A percentile compares a stretch with the other conserved stretches of the same genome.
phyloP scores from a whole-genome alignment of 1,140 invertebrate genomes.

The Hycleus cichorii region DNA sequence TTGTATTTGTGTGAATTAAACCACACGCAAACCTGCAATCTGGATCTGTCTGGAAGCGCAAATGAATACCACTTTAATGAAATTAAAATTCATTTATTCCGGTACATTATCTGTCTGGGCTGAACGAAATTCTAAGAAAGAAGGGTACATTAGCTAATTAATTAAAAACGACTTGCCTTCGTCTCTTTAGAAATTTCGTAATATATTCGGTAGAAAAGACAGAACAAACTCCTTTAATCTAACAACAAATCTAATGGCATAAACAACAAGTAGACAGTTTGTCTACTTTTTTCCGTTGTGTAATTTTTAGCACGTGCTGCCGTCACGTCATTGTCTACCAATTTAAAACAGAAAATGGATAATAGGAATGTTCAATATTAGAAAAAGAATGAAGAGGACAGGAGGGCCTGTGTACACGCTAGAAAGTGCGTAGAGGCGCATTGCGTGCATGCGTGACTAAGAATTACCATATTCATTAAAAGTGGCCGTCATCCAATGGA shows the following conservation, averaged over 20 bases:
- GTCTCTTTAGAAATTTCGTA: too few species aligned
- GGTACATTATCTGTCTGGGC: constrained; percentile 29
- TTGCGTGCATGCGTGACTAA: constrained; percentile 16
- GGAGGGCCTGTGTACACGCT: too few species aligned
- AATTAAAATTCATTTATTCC: constrained; percentile 39
- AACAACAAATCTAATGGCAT: background rate
- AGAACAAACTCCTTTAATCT: background rate
- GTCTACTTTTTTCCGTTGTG: background rate
- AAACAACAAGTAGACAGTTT: too few species aligned
- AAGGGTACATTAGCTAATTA: constrained; percentile 33
- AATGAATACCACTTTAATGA: constrained; percentile 36
- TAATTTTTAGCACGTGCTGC: constrained; percentile 18
- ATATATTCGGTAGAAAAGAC: background rate
- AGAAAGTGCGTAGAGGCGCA: constrained; percentile 12
- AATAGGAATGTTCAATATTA: background rate
- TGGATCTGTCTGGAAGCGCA: constrained; percentile 31
- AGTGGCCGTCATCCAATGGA: constrained; percentile 18
- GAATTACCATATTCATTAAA: constrained; percentile 24
- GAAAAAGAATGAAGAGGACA: too few species aligned
- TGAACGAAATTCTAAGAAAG: constrained; percentile 27
- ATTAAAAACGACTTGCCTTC: constrained; percentile 14
- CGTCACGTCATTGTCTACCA: constrained; percentile 11
- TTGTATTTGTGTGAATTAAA: background rate
- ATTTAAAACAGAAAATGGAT: constrained; percentile 1
- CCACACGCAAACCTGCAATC: constrained; percentile 36